Evolutionary conservation across 2,113 vertebrate species (phyloP).

Genomic region (Nyctereutes procyonoides): DNA sequence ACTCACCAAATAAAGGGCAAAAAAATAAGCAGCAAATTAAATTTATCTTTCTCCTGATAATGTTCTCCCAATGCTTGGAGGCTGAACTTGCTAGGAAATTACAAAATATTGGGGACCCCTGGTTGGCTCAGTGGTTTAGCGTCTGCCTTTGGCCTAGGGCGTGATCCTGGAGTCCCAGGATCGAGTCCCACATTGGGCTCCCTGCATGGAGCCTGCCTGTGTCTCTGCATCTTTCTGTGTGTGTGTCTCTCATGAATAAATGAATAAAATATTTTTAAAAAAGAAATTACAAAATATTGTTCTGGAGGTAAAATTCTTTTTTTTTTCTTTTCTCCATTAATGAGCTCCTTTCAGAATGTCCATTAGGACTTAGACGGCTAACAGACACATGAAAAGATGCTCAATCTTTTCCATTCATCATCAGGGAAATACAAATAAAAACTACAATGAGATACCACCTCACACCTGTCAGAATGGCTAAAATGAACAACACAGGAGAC

Average conservation of each 20-base stretch:
- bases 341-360: background rate
- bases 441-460: background rate
- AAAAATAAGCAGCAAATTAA: background rate
- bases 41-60: background rate
- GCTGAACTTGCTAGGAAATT: background rate
- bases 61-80: background rate
- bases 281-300: conserved; percentile 12
- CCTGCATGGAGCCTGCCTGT: no score
- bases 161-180: no score
- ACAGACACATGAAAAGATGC: background rate
- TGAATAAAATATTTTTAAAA: no score
- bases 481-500: background rate
- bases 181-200: no score
- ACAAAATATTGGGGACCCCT: background rate
- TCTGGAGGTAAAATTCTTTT: background rate
- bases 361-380: background rate
- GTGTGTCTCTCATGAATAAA: no score
- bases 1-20: background rate
- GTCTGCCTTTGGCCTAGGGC: no score
- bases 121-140: no score
- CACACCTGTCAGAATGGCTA: background rate
- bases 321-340: background rate
- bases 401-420: background rate
- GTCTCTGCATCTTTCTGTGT: no score
- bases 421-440: background rate